Percentiles rank a stretch among this genome's conserved stretches.
Conservation (phyloP, 2,797 vertebrate species). For the Pristis pectinata region DNA sequence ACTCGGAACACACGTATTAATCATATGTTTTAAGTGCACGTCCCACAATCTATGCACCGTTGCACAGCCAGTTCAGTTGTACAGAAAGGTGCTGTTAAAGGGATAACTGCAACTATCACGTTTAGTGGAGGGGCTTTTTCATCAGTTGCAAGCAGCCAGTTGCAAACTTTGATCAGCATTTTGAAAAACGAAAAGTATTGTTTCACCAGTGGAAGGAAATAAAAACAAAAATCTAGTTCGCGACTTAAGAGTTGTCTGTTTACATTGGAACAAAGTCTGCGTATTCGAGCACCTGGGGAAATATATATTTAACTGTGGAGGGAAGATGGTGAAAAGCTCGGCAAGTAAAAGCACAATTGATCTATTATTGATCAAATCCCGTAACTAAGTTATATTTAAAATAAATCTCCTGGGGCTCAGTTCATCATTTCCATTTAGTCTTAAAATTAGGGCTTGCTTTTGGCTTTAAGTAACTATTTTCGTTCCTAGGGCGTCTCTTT, state of each 20-base stretch:
- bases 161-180: background rate
- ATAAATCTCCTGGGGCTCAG: background rate
- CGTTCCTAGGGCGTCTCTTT: no score
- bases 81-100: background rate
- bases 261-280: background rate
- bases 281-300: background rate
- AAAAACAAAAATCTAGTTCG: background rate
- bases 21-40: background rate
- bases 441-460: background rate
- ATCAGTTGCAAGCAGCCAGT: background rate
- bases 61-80: background rate
- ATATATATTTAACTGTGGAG: background rate
- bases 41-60: background rate
- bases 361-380: background rate
- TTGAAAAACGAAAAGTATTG: background rate
- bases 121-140: background rate
- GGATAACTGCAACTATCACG: background rate
- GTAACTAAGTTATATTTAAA: background rate
- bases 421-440: background rate
- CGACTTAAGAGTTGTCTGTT: no score
- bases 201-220: background rate
- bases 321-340: background rate
- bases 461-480: background rate
- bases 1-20: background rate
- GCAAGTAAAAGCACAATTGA: no score